Conservation (phyloP, 2,888 invertebrate genomes). For the Rhogogaster chlorosoma region DNA sequence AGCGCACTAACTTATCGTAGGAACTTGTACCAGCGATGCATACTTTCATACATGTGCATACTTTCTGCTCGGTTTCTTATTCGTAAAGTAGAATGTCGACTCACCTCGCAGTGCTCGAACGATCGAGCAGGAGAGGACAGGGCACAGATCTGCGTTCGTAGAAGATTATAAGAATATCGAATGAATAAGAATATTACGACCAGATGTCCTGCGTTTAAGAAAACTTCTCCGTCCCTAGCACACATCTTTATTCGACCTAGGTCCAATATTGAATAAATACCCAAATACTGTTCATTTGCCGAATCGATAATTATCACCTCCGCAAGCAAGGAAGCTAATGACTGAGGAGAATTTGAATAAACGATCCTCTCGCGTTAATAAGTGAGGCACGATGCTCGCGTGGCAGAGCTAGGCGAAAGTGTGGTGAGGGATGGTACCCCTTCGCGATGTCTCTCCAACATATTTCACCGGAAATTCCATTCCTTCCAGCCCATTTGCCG, state of each 20-base stretch:
- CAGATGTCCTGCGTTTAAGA: neutral
- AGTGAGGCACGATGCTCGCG: constrained; percentile 37
- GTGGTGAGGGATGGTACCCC: constrained; percentile 24
- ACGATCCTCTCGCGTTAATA: constrained; percentile 43
- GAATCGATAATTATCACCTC: constrained; percentile 15
- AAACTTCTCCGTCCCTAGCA: neutral
- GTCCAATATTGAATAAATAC: constrained; percentile 11
- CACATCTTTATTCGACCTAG: neutral
- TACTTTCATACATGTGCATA: too few species aligned
- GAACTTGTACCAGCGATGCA: constrained; percentile 17
- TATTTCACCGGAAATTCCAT: constrained; percentile 58
- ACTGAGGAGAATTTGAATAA: constrained; percentile 41
- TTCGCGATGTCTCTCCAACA: constrained; percentile 48
- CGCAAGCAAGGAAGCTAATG: constrained; percentile 36
- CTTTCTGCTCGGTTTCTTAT: neutral
- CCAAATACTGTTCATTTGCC: constrained; percentile 22
- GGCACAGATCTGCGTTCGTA: constrained; percentile 20
- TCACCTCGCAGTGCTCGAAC: constrained; percentile 12
- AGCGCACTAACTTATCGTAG: constrained; percentile 20
- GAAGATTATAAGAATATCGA: neutral
- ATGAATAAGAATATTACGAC: neutral
- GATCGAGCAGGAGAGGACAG: neutral
- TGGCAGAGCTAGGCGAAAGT: constrained; percentile 15
- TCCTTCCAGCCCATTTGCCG: constrained; percentile 63
- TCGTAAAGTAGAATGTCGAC: constrained; percentile 24